Evolutionary conservation across 2,113 vertebrate species (phyloP), one percentile per base, ranked within the genome.

Genomic region (Lathamus discolor): DNA sequence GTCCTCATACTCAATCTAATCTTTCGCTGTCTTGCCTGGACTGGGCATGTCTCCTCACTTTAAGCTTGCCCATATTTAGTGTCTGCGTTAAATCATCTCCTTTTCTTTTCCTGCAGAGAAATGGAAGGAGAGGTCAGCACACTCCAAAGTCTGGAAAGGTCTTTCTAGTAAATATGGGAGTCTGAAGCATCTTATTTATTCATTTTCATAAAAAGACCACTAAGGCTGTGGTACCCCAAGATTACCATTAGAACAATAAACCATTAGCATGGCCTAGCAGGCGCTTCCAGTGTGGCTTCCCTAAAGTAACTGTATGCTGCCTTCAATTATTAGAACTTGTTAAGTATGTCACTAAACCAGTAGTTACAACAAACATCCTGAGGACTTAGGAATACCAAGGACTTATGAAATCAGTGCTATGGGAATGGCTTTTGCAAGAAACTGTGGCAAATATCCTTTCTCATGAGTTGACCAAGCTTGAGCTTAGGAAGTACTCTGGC

Each of bases 1-100:
- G 31, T 10, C 43, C 43, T 18, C 14, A 0, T 19, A 2, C 17
- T 29, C 17, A 0, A 10, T 37, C 35, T 15, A 0, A 6, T 13
- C n/a, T 10, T 23, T 1, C 23, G 6, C 28, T 7, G 25, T 8
- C 16, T 1, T 27, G 6, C 28, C 8, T 20, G 28, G 17, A 23
- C 6, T 6, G 17, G 41, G 28, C 39, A 25, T 18, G 13, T 49
- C 18, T 49, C 10, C 13, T 44, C 18, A 0, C 5, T 46, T 48
- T 13, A 11, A 33, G 43, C 7, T 15, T 59, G n/a, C 22, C 9
- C 0, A 0, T 48, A 2, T 17, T 31, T 4, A 3, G 6, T 33
- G 19, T 31, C 8, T 55, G 1, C 2, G 0, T 57, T 91, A 62
- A 76, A 57, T 75, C 1, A 3, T 46, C 5, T 62, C 2, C 24